Evolutionary conservation across 2,797 vertebrate genomes (phyloP), one percentile per base, ranked within the genome.

Genomic region (Scolopax rusticola): DNA sequence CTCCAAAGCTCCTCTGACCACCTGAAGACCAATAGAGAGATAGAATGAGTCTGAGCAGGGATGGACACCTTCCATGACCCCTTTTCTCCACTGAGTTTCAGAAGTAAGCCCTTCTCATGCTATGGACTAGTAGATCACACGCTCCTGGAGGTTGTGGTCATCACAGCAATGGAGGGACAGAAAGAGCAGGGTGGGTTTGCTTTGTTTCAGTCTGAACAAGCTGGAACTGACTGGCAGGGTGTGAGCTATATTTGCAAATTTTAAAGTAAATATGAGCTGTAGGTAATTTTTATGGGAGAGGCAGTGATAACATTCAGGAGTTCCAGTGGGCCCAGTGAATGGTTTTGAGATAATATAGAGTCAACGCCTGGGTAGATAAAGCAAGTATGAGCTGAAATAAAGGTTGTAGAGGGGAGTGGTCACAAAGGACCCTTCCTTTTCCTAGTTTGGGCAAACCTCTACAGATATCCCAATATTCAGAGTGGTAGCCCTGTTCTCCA

Each of bases 221-320:
- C 48, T 77, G 84, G 83, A 88, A 95, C 41, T 60, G 33, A 47
- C 65, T 81, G 65, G 84, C 48, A 91, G 91, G 97, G 96, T 95
- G 94, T 96, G 86, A 93, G 86, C 69, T 84, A 21, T 97, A 87
- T 97, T 97, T 98, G 92, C 96, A 94, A 92, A 80, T 87, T 93
- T 84, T 78, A 96, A 97, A 97, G 90, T 50, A 96, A 88, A 61
- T 80, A 89, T 86, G 90, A 97, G 65, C 50, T 41, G 76, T 75
- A 85, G 74, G 83, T 84, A 90, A 79, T 79, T 97, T 95, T 95
- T 85, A 38, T 73, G 94, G 93, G 93, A 95, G 76, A 95, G 95
- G 84, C 30, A 2, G 90, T 28, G 97, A 98, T 97, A 98, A 97
- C 96, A 96, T 91, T 98, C 96, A 96, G 95, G 96, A 93, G 91